These are phyloP conservation scores for Euwallacea fornicatus DNA, from an alignment of 1,140 invertebrate genomes.

Conservation along the genomic window DNA sequence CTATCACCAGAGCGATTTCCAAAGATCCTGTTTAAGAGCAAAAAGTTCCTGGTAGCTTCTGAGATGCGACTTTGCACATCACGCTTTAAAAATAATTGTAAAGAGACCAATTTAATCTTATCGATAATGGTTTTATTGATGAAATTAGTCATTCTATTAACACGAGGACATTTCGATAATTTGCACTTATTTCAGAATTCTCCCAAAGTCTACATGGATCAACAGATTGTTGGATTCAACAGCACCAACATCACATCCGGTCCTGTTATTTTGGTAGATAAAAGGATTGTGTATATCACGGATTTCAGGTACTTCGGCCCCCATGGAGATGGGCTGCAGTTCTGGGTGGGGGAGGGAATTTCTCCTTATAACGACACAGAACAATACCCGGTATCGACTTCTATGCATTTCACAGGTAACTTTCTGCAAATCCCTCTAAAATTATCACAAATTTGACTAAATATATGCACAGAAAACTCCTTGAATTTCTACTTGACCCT, in stretches of 20 bases:
- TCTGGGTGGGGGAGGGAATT: constrained; percentile 15
- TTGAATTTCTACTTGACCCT: constrained; percentile 9
- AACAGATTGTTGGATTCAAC: constrained; percentile 26
- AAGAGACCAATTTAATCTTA: no score
- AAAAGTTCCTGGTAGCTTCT: no score
- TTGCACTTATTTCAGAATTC: neutral
- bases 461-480: neutral
- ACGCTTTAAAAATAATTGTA: no score
- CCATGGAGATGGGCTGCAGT: constrained; percentile 40
- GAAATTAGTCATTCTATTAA: no score
- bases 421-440: neutral
- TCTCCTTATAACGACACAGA: constrained; percentile 1
- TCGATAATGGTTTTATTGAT: no score
- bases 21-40: no score
- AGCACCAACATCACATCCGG: constrained; percentile 39
- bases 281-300: constrained; percentile 40
- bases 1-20: no score
- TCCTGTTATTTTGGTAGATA: constrained; percentile 44
- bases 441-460: neutral
- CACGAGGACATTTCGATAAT: no score
- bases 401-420: neutral
- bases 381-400: neutral
- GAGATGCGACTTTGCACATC: no score
- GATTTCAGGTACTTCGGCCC: constrained; percentile 34
- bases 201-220: neutral